Evolutionary conservation across 2,888 invertebrate species (phyloP), one percentile per base, ranked within the genome.

Genomic region (Slavum lentiscoides): DNA sequence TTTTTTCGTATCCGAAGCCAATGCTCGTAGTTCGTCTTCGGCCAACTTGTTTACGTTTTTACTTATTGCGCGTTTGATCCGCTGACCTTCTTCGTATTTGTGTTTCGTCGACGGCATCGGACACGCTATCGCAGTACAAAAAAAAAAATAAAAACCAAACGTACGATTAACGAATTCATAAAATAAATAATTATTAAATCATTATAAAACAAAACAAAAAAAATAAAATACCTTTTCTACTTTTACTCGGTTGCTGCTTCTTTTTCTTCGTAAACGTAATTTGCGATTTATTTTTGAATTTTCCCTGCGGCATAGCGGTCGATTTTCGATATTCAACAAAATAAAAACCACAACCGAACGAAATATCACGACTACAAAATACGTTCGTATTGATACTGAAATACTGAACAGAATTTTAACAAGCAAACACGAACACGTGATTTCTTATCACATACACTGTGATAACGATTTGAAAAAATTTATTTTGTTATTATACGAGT

Each of bases 11-110:
- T 87, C 86, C n/a, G 85, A 84, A 0, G 91, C 91, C 82, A 88
- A 86, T 2, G 90, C 88, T 73, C 92, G 86, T 68, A 92, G 87
- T 86, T 92, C 91, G 83, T 91, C 86, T 85, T 92, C 92, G 73
- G 91, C 90, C 4, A 90, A 88, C 84, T 90, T 90, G 85, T 92
- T 92, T n/a, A 93, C 90, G 85, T 90, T 90, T 86, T 91, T 92
- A 9, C 91, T 89, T 19, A 92, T 90, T 77, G 89, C 88, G 83
- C 89, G 89, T 84, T 92, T 92, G 85, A 92, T 87, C 84, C 91
- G 92, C 84, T 89, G 89, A 0, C 89, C 86, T 85, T 91, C 90
- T 74, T 89, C 87, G 43, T 88, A 87, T 81, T 88, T 88, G 21
- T 87, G 85, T 84, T 91, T 92, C 84, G 92, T 92, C 59, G 91